phyloP scores from a whole-genome alignment of 2,888 invertebrate genomes.

The Lucinisca nassula region DNA sequence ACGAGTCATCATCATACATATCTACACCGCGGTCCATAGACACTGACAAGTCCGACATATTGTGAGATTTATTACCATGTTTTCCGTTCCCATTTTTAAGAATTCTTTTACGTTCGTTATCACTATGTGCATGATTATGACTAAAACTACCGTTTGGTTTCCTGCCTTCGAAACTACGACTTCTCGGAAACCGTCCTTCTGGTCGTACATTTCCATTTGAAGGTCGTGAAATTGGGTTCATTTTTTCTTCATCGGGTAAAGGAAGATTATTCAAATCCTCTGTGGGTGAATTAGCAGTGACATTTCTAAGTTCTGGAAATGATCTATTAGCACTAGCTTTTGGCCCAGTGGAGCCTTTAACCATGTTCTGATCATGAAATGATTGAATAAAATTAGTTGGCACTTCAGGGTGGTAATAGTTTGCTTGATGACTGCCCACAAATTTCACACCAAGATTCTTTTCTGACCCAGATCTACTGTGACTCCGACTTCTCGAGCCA shows the following conservation, averaged over 20 bases:
- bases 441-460: conserved; percentile 84
- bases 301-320: conserved; percentile 77
- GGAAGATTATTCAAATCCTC: conserved; percentile 66
- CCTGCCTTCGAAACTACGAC: conserved; percentile 83
- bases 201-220: conserved; percentile 57
- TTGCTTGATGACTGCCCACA: conserved; percentile 59
- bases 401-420: conserved; percentile 68
- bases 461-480: conserved; percentile 81
- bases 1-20: conserved; percentile 90
- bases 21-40: conserved; percentile 68
- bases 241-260: conserved; percentile 80
- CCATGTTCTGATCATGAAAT: conserved; percentile 40
- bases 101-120: conserved; percentile 63
- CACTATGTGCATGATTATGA: conserved; percentile 47
- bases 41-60: conserved; percentile 60
- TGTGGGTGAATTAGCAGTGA: conserved; percentile 48
- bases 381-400: conserved; percentile 69
- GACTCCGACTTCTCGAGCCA: conserved; percentile 70
- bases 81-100: conserved; percentile 60
- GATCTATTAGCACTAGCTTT: conserved; percentile 70
- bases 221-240: conserved; percentile 86
- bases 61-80: conserved; percentile 18
- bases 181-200: conserved; percentile 77
- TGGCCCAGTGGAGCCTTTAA: conserved; percentile 24
- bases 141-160: conserved; percentile 67